phyloP scores from a whole-genome alignment of 2,797 vertebrate species.

The Sebastiscus tertius region DNA sequence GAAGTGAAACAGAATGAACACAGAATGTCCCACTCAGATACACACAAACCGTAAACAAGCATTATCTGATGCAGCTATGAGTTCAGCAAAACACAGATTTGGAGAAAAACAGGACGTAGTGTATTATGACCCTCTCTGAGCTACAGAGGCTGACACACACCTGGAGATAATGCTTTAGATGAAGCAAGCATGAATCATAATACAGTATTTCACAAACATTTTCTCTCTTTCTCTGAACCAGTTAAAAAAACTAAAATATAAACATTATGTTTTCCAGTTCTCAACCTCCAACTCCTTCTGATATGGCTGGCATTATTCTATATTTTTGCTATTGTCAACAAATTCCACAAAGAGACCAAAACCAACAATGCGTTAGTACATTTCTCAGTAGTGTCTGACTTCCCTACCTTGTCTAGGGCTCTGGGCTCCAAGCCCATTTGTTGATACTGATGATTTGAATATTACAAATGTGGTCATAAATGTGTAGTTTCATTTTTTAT shows the following conservation, averaged over 20 bases:
- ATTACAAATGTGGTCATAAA: not conserved
- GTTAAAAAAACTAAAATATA: not conserved
- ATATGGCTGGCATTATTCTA: not conserved
- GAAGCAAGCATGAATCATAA: conserved; percentile 28
- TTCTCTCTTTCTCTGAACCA: not conserved
- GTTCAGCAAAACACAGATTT: not conserved
- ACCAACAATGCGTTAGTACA: not conserved
- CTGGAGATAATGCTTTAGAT: not conserved
- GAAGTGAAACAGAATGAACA: not conserved
- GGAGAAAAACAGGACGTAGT: conserved; percentile 15
- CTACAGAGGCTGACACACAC: not conserved
- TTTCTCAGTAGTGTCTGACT: not conserved
- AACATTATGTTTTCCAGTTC: not conserved
- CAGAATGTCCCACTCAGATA: not conserved
- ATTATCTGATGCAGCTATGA: not conserved
- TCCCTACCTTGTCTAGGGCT: too few relatives aligned
- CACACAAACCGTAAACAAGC: not conserved
- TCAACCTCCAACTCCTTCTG: not conserved
- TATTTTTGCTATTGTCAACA: not conserved
- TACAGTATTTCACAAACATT: not conserved
- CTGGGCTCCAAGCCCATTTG: not conserved
- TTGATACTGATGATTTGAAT: not conserved
- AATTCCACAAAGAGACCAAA: not conserved
- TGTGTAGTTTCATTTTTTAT: not conserved
- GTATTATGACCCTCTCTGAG: not conserved